Evolutionary conservation across 2,113 vertebrate species (phyloP).

Genomic region (Corythornis cristatus): DNA sequence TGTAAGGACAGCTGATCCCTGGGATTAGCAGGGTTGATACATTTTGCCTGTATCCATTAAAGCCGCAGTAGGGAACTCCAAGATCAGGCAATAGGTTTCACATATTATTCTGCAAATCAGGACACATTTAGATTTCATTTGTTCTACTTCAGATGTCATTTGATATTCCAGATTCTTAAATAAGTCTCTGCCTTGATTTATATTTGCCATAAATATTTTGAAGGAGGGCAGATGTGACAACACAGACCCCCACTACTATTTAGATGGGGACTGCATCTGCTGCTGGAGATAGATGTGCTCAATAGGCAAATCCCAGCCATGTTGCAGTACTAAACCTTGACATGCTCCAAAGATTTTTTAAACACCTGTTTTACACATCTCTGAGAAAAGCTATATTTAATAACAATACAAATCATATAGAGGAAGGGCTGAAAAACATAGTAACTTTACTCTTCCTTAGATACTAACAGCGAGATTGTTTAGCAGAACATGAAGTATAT

Average conservation of each 20-base stretch:
- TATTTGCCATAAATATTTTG: constrained; percentile 36
- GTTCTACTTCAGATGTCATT: neutral
- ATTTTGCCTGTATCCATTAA: neutral
- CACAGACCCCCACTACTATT: neutral
- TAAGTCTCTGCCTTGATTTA: neutral
- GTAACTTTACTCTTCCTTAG: neutral
- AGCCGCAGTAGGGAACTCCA: neutral
- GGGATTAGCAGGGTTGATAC: neutral
- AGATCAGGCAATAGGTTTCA: neutral
- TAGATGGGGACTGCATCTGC: neutral
- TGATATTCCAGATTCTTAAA: neutral
- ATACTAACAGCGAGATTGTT: constrained; percentile 37
- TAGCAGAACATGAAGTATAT: constrained; percentile 34
- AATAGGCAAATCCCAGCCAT: neutral
- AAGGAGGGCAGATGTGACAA: constrained; percentile 7
- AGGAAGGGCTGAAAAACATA: neutral
- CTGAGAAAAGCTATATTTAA: neutral
- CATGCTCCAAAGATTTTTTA: constrained; percentile 20
- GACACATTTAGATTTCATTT: neutral
- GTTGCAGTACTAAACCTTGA: neutral
- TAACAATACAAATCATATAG: neutral
- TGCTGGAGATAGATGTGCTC: constrained; percentile 13
- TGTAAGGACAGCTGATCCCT: neutral
- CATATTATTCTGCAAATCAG: neutral
- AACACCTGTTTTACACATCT: constrained; percentile 29